Base-by-base conservation (phyloP, 2,797 vertebrate genomes). In the Aotus griseimembra region DNA sequence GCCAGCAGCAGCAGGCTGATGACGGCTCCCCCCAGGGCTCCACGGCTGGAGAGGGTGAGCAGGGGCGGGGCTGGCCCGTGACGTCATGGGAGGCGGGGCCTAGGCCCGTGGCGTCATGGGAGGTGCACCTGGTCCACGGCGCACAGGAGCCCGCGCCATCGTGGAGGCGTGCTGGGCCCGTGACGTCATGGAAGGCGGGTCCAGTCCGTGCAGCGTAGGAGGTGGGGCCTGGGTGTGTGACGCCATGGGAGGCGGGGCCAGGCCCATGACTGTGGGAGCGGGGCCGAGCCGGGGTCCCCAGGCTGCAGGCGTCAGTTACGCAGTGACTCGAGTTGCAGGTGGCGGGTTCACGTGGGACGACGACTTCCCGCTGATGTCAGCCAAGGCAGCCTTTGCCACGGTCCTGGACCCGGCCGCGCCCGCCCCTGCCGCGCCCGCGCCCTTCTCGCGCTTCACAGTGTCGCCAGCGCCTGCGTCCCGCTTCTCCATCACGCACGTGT, bases 401-500 rank as follows among this genome's bases (percentile, higher is more conserved):
- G 87, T 98, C 0, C 44, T 94, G 94, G 93, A 97, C 0, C 95
- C 99, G 0, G 96, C 98, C 61, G 95, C 93, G 76, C 93, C 57
- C 15, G 39, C 79, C n/a, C 97, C 97, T 73, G 90, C 97, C 9
- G 64, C 97, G 13, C 36, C 80, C 41, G 1, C 61, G 64, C 98
- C 98, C 97, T 98, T 98, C 97, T 99, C 99, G 50, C 99, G 99
- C 41, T 99, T 99, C 99, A 99, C 99, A 0, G 99, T 99, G 61
- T 99, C 99, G 0, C 99, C 99, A 0, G 99, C 99, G 89, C 98
- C 97, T 0, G 98, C 99, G 57, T 99, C 99, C 57, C 99, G 99
- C 22, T 99, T 99, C 98, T 99, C 99, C 98, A 99, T 99, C 98
- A 99, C 99, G 7, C 99, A 99, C 39, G 99, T 99, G 97, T 99